phyloP scores from a whole-genome alignment of 2,113 vertebrate species.

The Prunella fulvescens region DNA sequence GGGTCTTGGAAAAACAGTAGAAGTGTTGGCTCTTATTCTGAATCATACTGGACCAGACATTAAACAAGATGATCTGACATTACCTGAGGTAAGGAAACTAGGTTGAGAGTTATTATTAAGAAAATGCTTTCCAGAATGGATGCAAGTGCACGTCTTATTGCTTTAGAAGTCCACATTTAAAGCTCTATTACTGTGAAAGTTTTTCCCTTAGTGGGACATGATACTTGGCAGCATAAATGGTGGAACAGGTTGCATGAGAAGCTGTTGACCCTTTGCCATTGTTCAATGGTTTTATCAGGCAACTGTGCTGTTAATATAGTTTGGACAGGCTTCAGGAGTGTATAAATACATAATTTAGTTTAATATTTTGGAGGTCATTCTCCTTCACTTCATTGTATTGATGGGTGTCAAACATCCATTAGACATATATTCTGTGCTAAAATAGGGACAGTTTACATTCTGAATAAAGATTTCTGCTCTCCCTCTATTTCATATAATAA shows the following conservation, averaged over 20 bases:
- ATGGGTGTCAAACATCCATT: not conserved
- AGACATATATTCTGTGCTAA: fast-evolving
- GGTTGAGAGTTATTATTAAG: not conserved
- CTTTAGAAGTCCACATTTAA: not conserved
- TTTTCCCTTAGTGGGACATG: not conserved
- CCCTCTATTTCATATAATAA: not conserved
- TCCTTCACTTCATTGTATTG: not conserved
- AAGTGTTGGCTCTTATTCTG: conserved; percentile 94
- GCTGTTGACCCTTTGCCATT: not conserved
- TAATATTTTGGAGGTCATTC: not conserved
- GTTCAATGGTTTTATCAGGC: not conserved
- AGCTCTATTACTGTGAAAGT: not conserved
- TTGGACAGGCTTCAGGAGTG: not conserved
- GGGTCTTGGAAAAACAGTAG: conserved; percentile 97
- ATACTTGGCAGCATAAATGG: not conserved
- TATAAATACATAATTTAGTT: not conserved
- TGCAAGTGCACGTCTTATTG: not conserved
- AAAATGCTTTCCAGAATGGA: not conserved
- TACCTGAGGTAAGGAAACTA: conserved; percentile 83
- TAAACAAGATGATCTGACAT: conserved; percentile 78
- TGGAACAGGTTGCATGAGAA: not conserved
- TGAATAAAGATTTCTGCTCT: not conserved
- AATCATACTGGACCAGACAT: conserved; percentile 84
- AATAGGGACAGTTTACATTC: not conserved
- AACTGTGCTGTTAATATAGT: not conserved